These are phyloP conservation scores for Clusia tigrina DNA, from an alignment of 2,888 invertebrate species.

Conservation along the genomic window DNA sequence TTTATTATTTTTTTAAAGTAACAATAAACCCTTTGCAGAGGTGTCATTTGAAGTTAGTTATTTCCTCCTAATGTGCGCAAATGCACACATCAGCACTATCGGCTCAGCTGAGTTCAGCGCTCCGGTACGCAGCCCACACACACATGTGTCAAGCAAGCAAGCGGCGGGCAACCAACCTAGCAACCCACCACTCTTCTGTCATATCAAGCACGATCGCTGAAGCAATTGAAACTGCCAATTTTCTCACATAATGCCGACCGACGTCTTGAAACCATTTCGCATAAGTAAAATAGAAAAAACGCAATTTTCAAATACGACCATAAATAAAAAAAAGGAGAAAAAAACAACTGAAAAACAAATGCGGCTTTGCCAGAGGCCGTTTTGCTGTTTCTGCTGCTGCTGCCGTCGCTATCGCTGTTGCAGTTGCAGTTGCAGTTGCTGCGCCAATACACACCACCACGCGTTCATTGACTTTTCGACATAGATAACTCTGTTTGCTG, in stretches of 20 bases:
- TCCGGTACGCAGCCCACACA: too few relatives aligned
- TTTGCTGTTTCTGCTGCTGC: conserved; percentile 10
- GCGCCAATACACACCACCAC: conserved; percentile 21
- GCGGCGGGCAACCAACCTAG: not conserved
- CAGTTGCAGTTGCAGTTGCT: conserved; percentile 17
- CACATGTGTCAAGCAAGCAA: not conserved
- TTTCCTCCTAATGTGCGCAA: too few relatives aligned
- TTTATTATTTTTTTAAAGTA: too few relatives aligned
- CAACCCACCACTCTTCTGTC: not conserved
- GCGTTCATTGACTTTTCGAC: conserved; percentile 48
- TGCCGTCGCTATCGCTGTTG: conserved; percentile 20
- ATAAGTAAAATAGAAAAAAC: conserved; percentile 3
- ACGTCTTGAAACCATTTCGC: not conserved
- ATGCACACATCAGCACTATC: too few relatives aligned
- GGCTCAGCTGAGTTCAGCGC: too few relatives aligned
- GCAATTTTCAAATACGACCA: conserved; percentile 22
- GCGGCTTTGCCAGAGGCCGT: not conserved
- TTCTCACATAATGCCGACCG: conserved; percentile 11
- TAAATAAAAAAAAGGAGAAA: conserved; percentile 24
- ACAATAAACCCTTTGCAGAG: too few relatives aligned
- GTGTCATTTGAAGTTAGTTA: too few relatives aligned
- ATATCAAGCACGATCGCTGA: not conserved
- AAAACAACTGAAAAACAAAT: conserved; percentile 33
- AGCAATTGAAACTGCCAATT: conserved; percentile 30
- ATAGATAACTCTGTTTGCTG: conserved; percentile 33